Evolutionary conservation across 1,140 invertebrate species (phyloP), one percentile per base, ranked within the genome.

Genomic region (Pseudomyrmex concolor): DNA sequence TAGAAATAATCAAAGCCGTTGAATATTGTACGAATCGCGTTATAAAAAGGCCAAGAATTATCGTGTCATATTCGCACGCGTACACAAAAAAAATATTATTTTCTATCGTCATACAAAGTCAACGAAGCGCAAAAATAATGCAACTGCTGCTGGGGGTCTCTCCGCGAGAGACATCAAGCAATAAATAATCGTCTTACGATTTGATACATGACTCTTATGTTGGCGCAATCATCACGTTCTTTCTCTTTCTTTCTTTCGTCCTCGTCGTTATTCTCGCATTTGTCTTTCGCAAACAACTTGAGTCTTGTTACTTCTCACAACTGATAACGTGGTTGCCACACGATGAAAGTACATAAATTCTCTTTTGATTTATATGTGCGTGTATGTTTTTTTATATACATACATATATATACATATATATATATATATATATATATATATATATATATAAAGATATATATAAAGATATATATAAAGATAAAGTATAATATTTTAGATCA

Each of bases 71-170:
- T 25, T 25, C 2, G 2, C 25, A 13, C 15, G 48, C 19, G 19
- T 43, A 55, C n/a, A 48, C n/a, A 22, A 72, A 22, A 22, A 59
- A 25, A 73, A 12, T 15, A 12, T 88, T 63, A 89, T 89, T 89
- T 89, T 90, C 76, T 60, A 84, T 76, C 62, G 25, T 51, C 15
- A 22, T 51, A 17, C 12, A 67, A 60, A 81, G 84, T 89, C 77
- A 89, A 59, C 57, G 34, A 48, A 54, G 19, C 15, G 45, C 60
- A 10, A 54, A 19, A 22, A 12, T 90, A 85, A 89, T 73, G 89
- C 86, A 90, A 90, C 9, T 84, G 22, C 74, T 87, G 89, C 89
- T 90, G 89, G 89, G 89, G 89, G 89, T 90, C 89, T 25, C 34
- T 34, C 34, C 5, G 34, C 0, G 34, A 34, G 63, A 88, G 77